Evolutionary conservation across 2,113 vertebrate species (phyloP).

Genomic region (Pyxicephalus adspersus): DNA sequence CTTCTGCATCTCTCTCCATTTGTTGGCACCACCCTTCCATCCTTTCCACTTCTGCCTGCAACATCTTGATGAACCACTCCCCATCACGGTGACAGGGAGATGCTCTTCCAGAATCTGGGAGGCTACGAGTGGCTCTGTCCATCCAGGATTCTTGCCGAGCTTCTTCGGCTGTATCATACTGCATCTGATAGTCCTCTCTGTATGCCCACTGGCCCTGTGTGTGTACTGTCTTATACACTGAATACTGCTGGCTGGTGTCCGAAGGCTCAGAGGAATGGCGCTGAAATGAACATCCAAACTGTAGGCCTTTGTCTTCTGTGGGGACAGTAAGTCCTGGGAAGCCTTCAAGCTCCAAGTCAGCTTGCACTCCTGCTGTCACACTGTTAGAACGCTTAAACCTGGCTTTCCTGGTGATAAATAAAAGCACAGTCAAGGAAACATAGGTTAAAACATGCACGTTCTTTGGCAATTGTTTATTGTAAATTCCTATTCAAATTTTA

Average conservation of each 20-base stretch:
- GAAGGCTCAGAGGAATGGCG: slow-evolving; percentile 92
- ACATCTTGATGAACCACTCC: slow-evolving; percentile 93
- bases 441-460: not conserved
- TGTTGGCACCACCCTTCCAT: slow-evolving; percentile 98
- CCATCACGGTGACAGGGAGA: slow-evolving; percentile 93
- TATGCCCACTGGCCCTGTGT: slow-evolving; percentile 97
- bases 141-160: slow-evolving; percentile 82
- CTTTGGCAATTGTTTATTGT: too few species aligned
- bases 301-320: slow-evolving; percentile 93
- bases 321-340: slow-evolving; percentile 84
- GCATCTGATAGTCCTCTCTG: slow-evolving; percentile 90
- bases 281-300: slow-evolving; percentile 96
- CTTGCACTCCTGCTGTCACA: slow-evolving; percentile 95
- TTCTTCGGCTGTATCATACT: slow-evolving; percentile 82
- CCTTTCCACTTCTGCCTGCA: slow-evolving; percentile 94
- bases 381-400: slow-evolving; percentile 99
- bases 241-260: slow-evolving; percentile 85
- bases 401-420: slow-evolving; percentile 74
- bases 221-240: slow-evolving; percentile 95
- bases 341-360: slow-evolving; percentile 93
- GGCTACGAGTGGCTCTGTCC: slow-evolving; percentile 89
- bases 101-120: slow-evolving; percentile 90
- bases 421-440: slow-evolving; percentile 29
- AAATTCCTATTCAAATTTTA: too few species aligned
- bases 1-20: slow-evolving; percentile 95